A percentile compares a stretch with the other conserved stretches of the same genome.
Evolutionary conservation across 1,140 invertebrate genomes (phyloP).

Genomic region (Battus philenor): DNA sequence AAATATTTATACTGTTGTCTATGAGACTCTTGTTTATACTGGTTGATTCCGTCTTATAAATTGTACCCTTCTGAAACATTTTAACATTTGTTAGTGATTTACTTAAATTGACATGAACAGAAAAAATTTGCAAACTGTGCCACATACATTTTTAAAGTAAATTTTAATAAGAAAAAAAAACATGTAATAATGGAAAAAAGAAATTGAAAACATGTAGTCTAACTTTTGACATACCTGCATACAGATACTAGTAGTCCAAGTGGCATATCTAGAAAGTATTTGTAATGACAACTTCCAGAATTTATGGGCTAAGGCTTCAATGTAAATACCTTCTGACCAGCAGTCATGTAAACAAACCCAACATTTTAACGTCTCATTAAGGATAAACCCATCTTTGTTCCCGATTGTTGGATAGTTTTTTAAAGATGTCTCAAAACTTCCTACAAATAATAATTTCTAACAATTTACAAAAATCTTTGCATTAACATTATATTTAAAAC

Average conservation of each 20-base stretch:
- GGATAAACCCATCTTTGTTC: constrained; percentile 61
- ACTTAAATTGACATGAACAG: too few relatives aligned
- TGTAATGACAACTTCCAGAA: constrained; percentile 94
- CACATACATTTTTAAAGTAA: too few relatives aligned
- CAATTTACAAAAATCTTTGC: constrained; percentile 6
- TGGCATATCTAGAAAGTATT: constrained; percentile 84
- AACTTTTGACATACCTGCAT: constrained; percentile 52
- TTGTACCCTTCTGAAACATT: constrained; percentile 40
- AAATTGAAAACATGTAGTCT: too few relatives aligned
- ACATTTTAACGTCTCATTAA: constrained; percentile 72
- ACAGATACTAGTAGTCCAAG: constrained; percentile 79
- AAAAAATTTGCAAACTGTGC: too few relatives aligned
- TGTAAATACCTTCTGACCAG: constrained; percentile 85
- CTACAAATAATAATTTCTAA: constrained; percentile 36
- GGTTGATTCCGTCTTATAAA: constrained; percentile 37
- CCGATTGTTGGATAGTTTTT: constrained; percentile 49
- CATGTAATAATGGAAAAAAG: too few relatives aligned
- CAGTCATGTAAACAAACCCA: constrained; percentile 80
- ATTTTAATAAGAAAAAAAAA: too few relatives aligned
- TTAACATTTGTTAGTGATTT: too few relatives aligned
- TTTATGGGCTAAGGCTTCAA: constrained; percentile 84
- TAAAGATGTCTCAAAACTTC: constrained; percentile 78
- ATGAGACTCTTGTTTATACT: constrained; percentile 49
- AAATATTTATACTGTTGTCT: constrained; percentile 51
- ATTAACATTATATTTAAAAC: constrained; percentile 7